Base-by-base conservation (phyloP, 2,888 invertebrate genomes). In the Podabrus alpinus region DNA sequence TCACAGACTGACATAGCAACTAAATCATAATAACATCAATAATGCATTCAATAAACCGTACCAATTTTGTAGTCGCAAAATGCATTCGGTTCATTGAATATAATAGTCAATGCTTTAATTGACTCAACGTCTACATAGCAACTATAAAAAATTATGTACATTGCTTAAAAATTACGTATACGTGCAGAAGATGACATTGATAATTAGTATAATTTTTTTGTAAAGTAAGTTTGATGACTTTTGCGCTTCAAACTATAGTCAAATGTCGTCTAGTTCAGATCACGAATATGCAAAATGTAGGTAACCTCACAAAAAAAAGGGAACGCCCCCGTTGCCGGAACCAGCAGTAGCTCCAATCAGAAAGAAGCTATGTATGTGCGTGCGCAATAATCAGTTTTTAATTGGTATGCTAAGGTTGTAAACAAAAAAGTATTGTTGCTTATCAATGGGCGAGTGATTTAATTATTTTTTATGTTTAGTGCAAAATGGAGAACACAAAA, bases 1-100 rank as follows among this genome's bases (percentile, higher is more conserved):
- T 87, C 87, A 87, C 87, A 87, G 87, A 87, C 86, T 86, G 87
- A 86, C 85, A 86, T 87, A 87, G 87, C 87, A 87, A 87, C 84
- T 83, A 85, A 84, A 81, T 77, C 76, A 80, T 78, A 78, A 79
- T 72, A 79, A 75, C 78, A 79, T 73, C 64, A 73, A 73, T 67
- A 74, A 71, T 68, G 25, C 73, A 68, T 71, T 72, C 68, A 25
- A 72, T 59, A 13, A 59, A 61, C 62, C 61, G 71, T 16, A 21
- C 17, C 25, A 17, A 21, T 64, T 64, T 64, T 64, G 62, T n/a
- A 21, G n/a, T 9, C 10, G 9, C 45, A 60, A 59, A 15, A 67
- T 29, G 25, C 60, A 59, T 67, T 17, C 59, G 62, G 70, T 19
- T 59, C 67, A 71, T 74, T 25, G 66, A 70, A 72, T 72, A 67